Conservation (phyloP, 2,888 invertebrate genomes). For the Automeris io region DNA sequence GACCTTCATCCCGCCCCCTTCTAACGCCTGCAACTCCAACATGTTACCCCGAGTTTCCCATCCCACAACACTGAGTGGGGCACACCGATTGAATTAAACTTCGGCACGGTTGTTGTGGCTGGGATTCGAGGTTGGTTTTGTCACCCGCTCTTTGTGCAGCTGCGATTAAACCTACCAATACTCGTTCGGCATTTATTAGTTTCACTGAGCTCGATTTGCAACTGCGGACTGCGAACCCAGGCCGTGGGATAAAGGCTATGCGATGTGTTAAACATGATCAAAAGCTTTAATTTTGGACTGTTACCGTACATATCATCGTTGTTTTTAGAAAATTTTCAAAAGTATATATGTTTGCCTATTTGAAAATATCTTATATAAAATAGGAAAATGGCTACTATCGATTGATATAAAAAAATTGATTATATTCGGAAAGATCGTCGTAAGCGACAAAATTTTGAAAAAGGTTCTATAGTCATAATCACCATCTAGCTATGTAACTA, state of each 20-base stretch:
- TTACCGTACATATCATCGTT: too few relatives aligned
- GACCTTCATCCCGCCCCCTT: conserved; percentile 4
- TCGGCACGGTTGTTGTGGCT: conserved; percentile 71
- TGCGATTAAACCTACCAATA: conserved; percentile 69
- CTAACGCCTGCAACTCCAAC: conserved; percentile 16
- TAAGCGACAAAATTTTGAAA: too few relatives aligned
- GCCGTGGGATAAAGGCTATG: conserved; percentile 9
- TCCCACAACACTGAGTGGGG: conserved; percentile 45
- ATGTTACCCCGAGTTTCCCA: conserved; percentile 14
- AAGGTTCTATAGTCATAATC: too few relatives aligned
- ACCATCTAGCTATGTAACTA: too few relatives aligned
- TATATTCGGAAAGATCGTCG: too few relatives aligned
- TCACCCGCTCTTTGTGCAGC: conserved; percentile 64
- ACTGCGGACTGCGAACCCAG: conserved; percentile 7
- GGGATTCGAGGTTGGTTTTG: conserved; percentile 67
- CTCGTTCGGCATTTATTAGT: conserved; percentile 65
- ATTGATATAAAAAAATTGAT: too few relatives aligned
- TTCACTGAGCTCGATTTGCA: conserved; percentile 36
- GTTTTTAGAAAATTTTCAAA: too few relatives aligned
- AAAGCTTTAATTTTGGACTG: background rate
- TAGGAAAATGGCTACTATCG: too few relatives aligned
- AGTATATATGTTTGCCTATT: too few relatives aligned
- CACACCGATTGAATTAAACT: conserved; percentile 76
- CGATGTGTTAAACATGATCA: conserved; percentile 2
- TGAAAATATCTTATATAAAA: too few relatives aligned